Evolutionary conservation across 35 echinoderm and acorn worm species (phyloP).

Genomic region (Ophioderma brevispina): DNA sequence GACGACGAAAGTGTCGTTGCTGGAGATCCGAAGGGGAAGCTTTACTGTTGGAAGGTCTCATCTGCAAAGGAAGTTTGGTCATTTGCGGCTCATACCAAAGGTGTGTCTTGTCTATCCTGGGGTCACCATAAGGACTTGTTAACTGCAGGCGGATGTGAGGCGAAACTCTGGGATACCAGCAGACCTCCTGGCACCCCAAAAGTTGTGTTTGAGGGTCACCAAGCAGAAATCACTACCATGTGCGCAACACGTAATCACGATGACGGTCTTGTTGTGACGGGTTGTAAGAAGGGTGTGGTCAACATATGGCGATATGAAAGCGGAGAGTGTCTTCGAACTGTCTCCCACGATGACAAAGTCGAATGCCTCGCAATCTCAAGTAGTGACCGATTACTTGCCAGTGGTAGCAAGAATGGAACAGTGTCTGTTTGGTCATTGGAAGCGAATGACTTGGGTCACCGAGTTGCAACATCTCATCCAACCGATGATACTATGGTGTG

Average conservation of each 20-base stretch:
- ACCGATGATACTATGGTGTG: neutral
- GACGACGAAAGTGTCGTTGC: neutral
- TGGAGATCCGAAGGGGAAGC: neutral
- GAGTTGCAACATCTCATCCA: neutral
- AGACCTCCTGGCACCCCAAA: neutral
- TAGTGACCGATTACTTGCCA: conserved; percentile 28
- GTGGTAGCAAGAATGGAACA: conserved; percentile 43
- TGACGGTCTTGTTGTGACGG: neutral
- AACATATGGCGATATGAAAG: neutral
- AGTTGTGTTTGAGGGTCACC: neutral
- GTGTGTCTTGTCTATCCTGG: neutral
- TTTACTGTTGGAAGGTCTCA: neutral
- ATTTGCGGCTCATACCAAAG: neutral
- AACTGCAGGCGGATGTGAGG: neutral
- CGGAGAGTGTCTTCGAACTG: neutral
- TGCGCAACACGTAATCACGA: neutral
- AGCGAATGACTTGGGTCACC: neutral
- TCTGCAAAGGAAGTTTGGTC: neutral
- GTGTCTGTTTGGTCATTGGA: conserved; percentile 42
- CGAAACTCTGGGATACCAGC: neutral
- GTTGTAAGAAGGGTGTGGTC: neutral
- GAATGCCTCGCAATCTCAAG: conserved; percentile 25
- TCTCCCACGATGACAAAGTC: neutral
- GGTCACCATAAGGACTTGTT: neutral
- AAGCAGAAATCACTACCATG: neutral